Evolutionary conservation across 2,113 vertebrate species (phyloP), one percentile per base, ranked within the genome.

Genomic region (Eira barbara): DNA sequence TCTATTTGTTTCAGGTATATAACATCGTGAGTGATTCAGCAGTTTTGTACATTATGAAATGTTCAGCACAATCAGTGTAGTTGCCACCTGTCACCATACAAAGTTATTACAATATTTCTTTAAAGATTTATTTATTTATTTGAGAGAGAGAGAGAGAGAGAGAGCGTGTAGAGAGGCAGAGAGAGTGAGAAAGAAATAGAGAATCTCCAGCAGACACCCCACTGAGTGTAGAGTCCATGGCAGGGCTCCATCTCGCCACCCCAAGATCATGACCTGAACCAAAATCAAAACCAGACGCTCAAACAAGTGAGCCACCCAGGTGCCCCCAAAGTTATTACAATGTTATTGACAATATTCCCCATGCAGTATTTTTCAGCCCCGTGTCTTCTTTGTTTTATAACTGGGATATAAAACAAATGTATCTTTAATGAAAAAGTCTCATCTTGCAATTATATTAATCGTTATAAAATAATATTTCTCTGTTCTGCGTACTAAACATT

Each of bases 361-460:
- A 78, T 47, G 42, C 14, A 47, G 27, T 78, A 27, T 47, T 47
- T 76, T 78, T 47, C 74, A 78, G 31, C 27, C 25, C 42, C 7
- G 0, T 29, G 14, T 45, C 25, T 45, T 76, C 47, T 76, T 76
- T 78, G 25, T 47, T 76, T 45, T 29, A 31, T 76, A 76, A 76
- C 27, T 86, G 94, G 39, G 84, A 92, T 80, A n/a, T 73, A 97
- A 97, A 97, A 45, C 45, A 96, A 98, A 86, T 95, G 63, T 91
- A 49, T 95, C 45, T 89, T 97, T 92, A 94, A 69, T 89, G 36
- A 93, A 84, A 88, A 97, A 98, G 73, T 81, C 61, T 84, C 76
- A 15, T 95, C 67, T 94, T 91, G 76, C 39, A 67, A 90, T 73
- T 78, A n/a, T 91, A 67, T 65, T 96, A 92, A 95, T 89, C 36